These are phyloP conservation scores for Channa argus DNA, from an alignment of 2,113 vertebrate genomes.

Conservation along the genomic window DNA sequence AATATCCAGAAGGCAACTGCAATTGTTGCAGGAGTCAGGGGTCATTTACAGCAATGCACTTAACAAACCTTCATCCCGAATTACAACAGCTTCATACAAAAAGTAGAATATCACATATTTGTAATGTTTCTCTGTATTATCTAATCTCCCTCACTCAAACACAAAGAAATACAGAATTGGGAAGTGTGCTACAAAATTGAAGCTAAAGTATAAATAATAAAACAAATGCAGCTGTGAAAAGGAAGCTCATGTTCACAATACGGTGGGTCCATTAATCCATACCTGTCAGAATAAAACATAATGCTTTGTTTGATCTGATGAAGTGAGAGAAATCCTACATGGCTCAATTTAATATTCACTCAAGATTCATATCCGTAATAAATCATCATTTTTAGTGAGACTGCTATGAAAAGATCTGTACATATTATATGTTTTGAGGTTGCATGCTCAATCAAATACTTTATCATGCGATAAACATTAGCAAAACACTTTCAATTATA, in stretches of 20 bases:
- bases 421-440: constrained; percentile 1
- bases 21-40: neutral
- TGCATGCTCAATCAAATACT: constrained; percentile 21
- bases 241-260: constrained; percentile 3
- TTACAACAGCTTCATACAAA: constrained; percentile 6
- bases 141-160: neutral
- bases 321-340: constrained; percentile 31
- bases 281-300: constrained; percentile 17
- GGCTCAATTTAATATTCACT: constrained; percentile 33
- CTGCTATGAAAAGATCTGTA: constrained; percentile 31
- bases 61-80: constrained; percentile 5
- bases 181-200: neutral
- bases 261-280: constrained; percentile 20
- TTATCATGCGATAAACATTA: constrained; percentile 16
- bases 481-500: constrained; percentile 19
- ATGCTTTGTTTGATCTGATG: constrained; percentile 1
- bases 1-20: neutral
- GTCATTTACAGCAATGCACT: neutral
- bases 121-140: constrained; percentile 2
- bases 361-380: constrained; percentile 50
- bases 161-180: neutral
- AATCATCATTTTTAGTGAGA: constrained; percentile 15
- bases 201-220: neutral
- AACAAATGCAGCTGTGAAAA: constrained; percentile 13
- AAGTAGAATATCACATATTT: neutral